These are phyloP conservation scores for Clarias macrocephalus DNA, from an alignment of 2,113 vertebrate species.

Conservation along the genomic window DNA sequence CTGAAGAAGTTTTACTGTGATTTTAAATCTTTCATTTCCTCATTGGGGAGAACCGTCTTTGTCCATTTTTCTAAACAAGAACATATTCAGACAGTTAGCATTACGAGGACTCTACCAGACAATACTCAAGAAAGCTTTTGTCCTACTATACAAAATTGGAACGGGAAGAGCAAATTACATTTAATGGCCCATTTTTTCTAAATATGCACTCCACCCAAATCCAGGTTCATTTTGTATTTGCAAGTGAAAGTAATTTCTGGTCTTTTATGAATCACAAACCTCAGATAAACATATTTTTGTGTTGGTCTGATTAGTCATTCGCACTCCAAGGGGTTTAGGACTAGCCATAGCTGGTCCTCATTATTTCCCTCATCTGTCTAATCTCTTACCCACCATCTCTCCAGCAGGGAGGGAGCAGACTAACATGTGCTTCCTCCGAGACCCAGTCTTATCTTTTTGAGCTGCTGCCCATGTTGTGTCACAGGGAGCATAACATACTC, in stretches of 20 bases:
- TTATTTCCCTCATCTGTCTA: background rate
- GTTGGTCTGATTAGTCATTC: background rate
- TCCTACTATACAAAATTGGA: background rate
- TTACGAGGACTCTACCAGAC: background rate
- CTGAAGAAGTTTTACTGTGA: background rate
- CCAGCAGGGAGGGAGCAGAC: background rate
- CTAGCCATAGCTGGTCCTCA: background rate
- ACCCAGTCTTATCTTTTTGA: background rate
- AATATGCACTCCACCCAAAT: background rate
- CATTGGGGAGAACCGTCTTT: background rate
- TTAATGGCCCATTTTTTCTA: background rate
- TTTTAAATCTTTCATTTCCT: background rate
- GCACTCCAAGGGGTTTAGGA: background rate
- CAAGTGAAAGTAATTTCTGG: background rate
- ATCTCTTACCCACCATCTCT: background rate
- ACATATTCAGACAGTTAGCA: background rate
- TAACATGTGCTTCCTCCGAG: constrained; percentile 8
- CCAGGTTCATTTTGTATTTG: background rate
- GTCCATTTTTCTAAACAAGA: background rate
- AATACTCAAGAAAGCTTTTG: background rate
- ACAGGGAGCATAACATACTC: background rate
- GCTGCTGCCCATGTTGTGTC: background rate
- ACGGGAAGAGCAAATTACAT: background rate
- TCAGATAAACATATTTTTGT: background rate
- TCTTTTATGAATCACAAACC: background rate